A percentile compares a stretch with the other conserved stretches of the same genome.
These are phyloP conservation scores for Leptonema lineaticorne DNA, from an alignment of 1,140 invertebrate species.

Conservation along the genomic window DNA sequence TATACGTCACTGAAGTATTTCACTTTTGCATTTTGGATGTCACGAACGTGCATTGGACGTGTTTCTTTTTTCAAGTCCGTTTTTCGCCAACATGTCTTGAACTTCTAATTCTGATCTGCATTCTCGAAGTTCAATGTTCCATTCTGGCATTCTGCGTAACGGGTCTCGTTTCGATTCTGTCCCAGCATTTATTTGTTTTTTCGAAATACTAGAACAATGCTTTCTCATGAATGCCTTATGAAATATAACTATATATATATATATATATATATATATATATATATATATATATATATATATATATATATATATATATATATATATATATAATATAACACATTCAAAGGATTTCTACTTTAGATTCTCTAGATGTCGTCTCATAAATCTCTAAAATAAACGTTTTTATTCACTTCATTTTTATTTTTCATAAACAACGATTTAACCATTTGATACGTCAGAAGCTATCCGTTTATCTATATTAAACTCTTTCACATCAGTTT, in stretches of 20 bases:
- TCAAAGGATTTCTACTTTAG: no score
- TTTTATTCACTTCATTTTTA: no score
- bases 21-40: background rate
- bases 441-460: no score
- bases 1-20: no score
- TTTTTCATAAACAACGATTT: no score
- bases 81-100: background rate
- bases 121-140: constrained; percentile 19
- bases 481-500: no score
- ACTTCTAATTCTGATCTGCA: constrained; percentile 16
- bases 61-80: background rate
- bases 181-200: no score
- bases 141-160: background rate
- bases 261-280: background rate
- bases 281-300: background rate
- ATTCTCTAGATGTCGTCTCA: no score
- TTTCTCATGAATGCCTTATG: background rate
- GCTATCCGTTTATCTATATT: no score
- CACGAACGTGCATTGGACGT: background rate
- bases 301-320: background rate
- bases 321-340: background rate
- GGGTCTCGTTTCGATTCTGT: background rate
- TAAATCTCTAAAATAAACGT: no score
- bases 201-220: no score
- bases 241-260: background rate